phyloP scores from a whole-genome alignment of 1,140 invertebrate genomes.

The Episyrphus balteatus region DNA sequence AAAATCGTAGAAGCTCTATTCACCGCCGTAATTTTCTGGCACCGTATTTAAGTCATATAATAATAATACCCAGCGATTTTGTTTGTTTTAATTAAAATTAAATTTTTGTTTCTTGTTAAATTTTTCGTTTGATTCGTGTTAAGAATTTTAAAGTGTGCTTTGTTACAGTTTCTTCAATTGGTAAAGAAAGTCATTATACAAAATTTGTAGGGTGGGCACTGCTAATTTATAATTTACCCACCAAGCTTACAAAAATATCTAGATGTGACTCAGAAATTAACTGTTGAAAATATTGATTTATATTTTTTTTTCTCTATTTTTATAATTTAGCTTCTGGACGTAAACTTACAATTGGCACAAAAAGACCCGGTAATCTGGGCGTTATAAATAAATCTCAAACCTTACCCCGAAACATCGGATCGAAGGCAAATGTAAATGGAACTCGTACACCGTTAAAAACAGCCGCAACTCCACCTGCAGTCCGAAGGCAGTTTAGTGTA shows the following conservation, averaged over 20 bases:
- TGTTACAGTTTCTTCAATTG: too few species aligned
- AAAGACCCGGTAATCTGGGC: conserved; percentile 47
- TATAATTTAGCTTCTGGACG: conserved; percentile 50
- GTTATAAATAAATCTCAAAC: conserved; percentile 69
- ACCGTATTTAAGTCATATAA: not conserved
- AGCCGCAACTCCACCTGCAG: conserved; percentile 64
- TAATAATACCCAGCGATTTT: too few species aligned
- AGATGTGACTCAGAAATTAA: too few species aligned
- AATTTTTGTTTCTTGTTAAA: too few species aligned
- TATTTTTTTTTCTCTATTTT: not conserved
- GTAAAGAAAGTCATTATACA: too few species aligned
- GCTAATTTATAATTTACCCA: too few species aligned
- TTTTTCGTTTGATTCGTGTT: too few species aligned
- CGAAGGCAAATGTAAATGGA: conserved; percentile 46
- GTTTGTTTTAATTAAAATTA: too few species aligned
- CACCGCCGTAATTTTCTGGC: not conserved
- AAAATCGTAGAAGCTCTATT: not conserved
- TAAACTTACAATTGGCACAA: conserved; percentile 53
- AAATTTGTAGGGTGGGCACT: too few species aligned
- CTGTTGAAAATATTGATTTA: not conserved
- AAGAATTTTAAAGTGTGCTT: too few species aligned
- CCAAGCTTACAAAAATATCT: too few species aligned
- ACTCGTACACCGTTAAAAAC: conserved; percentile 51
- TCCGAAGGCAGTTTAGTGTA: conserved; percentile 67
- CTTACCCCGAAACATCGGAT: conserved; percentile 68